Conservation (phyloP, 2,113 vertebrate species). For the Baryphthengus martii region DNA sequence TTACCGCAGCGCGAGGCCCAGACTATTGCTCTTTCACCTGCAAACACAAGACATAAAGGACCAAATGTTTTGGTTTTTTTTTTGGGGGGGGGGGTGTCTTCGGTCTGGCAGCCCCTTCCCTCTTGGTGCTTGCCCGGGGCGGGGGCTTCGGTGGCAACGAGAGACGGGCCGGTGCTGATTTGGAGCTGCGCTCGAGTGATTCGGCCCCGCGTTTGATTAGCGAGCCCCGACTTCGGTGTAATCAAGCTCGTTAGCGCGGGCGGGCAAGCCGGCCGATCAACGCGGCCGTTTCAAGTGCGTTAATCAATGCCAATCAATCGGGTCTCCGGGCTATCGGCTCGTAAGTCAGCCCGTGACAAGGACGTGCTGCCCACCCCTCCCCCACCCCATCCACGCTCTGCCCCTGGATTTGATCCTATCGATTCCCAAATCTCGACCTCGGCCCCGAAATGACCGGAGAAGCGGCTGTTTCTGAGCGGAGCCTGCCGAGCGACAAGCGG, state of each 20-base stretch:
- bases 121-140: accelerated
- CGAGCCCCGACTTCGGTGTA: not conserved
- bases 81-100: accelerated
- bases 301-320: not conserved
- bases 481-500: not conserved
- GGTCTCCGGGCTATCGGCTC: not conserved
- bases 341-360: accelerated
- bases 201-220: not conserved
- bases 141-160: accelerated
- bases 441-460: not conserved
- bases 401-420: not conserved
- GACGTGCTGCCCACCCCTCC: not conserved
- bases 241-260: not conserved
- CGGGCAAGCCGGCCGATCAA: not conserved
- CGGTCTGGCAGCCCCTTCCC: not conserved
- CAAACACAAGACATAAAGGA: conserved; percentile 42
- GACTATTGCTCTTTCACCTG: conserved; percentile 49
- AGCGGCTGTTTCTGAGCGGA: not conserved
- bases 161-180: not conserved
- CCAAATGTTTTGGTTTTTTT: not conserved
- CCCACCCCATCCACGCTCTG: no score
- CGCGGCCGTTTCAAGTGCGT: not conserved
- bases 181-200: not conserved
- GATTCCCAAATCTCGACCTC: not conserved
- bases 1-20: conserved; percentile 33